A percentile compares a stretch with the other conserved stretches of the same genome.
These are phyloP conservation scores for Linyphia triangularis DNA, from an alignment of 2,888 invertebrate species.

Conservation along the genomic window DNA sequence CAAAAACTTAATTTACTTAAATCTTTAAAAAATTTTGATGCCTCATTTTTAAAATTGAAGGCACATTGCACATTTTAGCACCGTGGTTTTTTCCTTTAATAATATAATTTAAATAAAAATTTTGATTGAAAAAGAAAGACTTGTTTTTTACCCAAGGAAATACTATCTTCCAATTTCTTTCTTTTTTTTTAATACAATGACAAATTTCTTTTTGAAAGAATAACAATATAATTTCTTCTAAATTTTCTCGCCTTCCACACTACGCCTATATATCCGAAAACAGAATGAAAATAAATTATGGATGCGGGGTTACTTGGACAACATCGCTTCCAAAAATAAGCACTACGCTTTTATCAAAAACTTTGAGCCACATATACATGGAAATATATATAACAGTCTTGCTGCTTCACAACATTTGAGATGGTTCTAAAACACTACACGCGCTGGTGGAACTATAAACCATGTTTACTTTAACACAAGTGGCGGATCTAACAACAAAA, in stretches of 20 bases:
- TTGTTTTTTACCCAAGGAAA: no score
- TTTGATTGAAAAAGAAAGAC: no score
- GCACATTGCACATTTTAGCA: slow-evolving; percentile 3
- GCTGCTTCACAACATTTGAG: not conserved
- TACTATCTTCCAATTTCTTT: no score
- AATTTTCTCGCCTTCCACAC: no score
- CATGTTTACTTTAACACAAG: not conserved
- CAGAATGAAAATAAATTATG: slow-evolving; percentile 27
- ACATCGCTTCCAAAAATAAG: slow-evolving; percentile 55
- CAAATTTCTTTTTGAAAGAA: no score
- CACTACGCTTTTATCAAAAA: slow-evolving; percentile 37
- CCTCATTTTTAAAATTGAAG: not conserved
- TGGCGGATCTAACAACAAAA: not conserved
- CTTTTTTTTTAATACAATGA: no score
- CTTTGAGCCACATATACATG: slow-evolving; percentile 46
- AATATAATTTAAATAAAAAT: no score
- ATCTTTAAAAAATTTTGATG: no score
- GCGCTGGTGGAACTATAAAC: slow-evolving; percentile 21
- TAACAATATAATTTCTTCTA: no score
- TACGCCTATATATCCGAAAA: no score
- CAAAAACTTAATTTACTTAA: no score
- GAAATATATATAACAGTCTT: not conserved
- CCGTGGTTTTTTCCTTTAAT: no score
- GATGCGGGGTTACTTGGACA: not conserved
- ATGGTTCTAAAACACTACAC: not conserved